Evolutionary conservation across 2,888 invertebrate species (phyloP), one percentile per base, ranked within the genome.

Genomic region (Lycia hirtaria): DNA sequence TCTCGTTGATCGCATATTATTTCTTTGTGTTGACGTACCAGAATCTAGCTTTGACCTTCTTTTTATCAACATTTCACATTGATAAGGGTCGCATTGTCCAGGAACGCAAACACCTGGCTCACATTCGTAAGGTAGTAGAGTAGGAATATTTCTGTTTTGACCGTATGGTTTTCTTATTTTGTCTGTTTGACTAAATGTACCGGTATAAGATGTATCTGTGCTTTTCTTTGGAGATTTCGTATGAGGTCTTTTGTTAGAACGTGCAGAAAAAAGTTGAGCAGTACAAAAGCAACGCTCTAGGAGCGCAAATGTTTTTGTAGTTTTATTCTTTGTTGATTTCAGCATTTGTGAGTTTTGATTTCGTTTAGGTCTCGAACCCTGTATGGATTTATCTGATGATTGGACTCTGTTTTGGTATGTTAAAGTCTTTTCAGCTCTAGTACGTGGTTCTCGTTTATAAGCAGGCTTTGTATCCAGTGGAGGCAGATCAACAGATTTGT

Each of bases 51-150:
- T 26, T 41, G 22, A 30, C 10, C 48, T 54, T 14, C 32, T 33
- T 44, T 38, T 56, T 32, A 64, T 38, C 14, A 41, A 33, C n/a
- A 43, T 51, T 19, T 51, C 41, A 6, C 32, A 78, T 55, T 67
- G 58, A 60, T 71, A 59, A 19, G 78, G 73, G 59, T 79, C 57
- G 67, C 82, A 82, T 56, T 69, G 50, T 19, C 71, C 74, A 9
- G 80, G 81, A 19, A 72, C 63, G 58, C 80, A 81, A 32, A 76
- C 52, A 22, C 72, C 73, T 37, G 79, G 77, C 55, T 79, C 75
- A 48, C 62, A 65, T 26, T 65, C 48, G 43, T 60, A 41, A 40
- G 32, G 32, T 33, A 14, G 14, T 14, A 33, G 14, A 28, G 28
- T 28, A 9, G 32, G 12, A 5, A 33, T 4, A 6, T 5, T 33